Conservation (phyloP, 2,113 vertebrate species). For the Seriola rivoliana region DNA sequence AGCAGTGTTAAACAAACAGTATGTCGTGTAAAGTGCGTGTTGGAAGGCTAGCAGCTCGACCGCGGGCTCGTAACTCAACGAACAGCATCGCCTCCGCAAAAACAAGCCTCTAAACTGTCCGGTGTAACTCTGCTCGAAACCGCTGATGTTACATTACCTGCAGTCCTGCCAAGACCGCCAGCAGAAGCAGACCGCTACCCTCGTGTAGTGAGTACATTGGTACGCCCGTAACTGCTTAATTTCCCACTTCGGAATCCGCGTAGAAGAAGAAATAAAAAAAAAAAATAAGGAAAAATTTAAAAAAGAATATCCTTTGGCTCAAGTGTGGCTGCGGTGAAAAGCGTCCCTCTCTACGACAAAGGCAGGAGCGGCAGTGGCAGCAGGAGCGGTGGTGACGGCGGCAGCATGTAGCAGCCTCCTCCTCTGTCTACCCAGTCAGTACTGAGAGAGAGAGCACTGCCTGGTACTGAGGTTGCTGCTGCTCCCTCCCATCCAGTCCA, state of each 20-base stretch:
- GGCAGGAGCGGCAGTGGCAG: conserved; percentile 57
- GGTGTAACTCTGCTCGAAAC: conserved; percentile 54
- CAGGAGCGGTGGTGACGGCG: conserved; percentile 42
- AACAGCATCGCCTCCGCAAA: conserved; percentile 14
- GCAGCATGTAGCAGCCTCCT: conserved; percentile 78
- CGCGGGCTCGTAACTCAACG: conserved; percentile 35
- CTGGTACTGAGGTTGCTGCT: conserved; percentile 84
- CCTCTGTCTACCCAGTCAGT: conserved; percentile 64
- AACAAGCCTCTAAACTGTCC: conserved; percentile 57
- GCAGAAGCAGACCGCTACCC: conserved; percentile 78
- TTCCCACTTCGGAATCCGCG: conserved; percentile 63
- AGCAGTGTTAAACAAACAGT: conserved; percentile 6
- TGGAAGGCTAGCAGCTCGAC: background rate
- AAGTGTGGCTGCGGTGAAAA: conserved; percentile 58
- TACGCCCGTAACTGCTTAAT: conserved; percentile 51
- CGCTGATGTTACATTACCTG: conserved; percentile 75
- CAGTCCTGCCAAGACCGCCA: conserved; percentile 79
- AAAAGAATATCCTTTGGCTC: conserved; percentile 68
- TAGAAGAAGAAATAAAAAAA: background rate
- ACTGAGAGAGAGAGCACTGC: conserved; percentile 69
- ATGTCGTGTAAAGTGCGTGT: conserved; percentile 13
- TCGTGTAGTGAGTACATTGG: conserved; percentile 79
- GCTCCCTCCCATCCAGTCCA: conserved; percentile 77
- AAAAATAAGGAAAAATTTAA: background rate
- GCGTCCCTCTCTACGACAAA: conserved; percentile 72